These are phyloP conservation scores for Dicyrtoma fusca DNA, from an alignment of 2,888 invertebrate genomes.

Conservation along the genomic window DNA sequence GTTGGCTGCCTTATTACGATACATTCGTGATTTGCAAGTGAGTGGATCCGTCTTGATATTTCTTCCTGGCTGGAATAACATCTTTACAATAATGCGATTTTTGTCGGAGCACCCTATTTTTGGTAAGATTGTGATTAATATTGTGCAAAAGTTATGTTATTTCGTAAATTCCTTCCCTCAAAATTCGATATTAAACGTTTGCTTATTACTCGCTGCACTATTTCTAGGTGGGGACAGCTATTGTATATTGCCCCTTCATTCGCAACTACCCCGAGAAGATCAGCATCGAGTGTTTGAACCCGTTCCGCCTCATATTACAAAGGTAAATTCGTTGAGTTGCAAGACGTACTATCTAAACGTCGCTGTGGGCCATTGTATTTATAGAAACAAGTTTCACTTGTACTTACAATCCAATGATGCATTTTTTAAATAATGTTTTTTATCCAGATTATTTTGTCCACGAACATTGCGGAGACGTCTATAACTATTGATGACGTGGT, in stretches of 20 bases:
- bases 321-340: too few species aligned
- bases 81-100: constrained; percentile 86
- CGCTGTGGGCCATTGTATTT: too few species aligned
- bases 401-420: too few species aligned
- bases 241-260: constrained; percentile 90
- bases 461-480: constrained; percentile 98
- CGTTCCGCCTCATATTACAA: constrained; percentile 80
- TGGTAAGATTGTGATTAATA: too few species aligned
- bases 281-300: constrained; percentile 90
- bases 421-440: constrained; percentile 26
- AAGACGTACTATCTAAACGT: too few species aligned
- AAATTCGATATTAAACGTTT: too few species aligned
- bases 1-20: constrained; percentile 73
- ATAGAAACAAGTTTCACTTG: too few species aligned
- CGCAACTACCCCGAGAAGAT: constrained; percentile 93
- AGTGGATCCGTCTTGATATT: constrained; percentile 91
- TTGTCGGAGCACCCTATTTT: constrained; percentile 76
- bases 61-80: constrained; percentile 96
- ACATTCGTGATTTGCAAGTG: constrained; percentile 63
- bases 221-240: constrained; percentile 67
- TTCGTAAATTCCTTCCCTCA: too few species aligned
- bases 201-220: too few species aligned
- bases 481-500: constrained; percentile 99
- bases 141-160: background rate
- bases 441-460: constrained; percentile 85